Conservation (phyloP, 2,113 vertebrate genomes). For the Plotosus lineatus region DNA sequence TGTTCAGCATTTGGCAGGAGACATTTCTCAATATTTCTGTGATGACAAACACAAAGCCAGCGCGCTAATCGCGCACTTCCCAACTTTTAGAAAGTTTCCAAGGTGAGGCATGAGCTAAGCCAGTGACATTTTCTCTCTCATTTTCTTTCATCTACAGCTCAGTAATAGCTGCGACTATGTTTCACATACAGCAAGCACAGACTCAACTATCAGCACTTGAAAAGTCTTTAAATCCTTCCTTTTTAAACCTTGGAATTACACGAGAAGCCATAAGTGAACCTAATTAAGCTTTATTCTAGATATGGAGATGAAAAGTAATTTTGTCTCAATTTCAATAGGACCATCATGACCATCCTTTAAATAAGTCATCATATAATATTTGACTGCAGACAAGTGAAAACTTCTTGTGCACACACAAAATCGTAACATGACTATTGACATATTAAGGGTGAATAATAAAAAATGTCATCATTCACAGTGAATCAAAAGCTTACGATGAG, state of each 20-base stretch:
- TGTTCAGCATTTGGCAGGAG: conserved; percentile 38
- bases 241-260: neutral
- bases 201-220: neutral
- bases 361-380: no score
- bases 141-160: neutral
- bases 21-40: conserved; percentile 41
- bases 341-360: no score
- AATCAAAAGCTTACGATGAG: no score
- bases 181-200: neutral
- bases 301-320: no score
- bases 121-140: neutral
- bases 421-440: no score
- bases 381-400: no score
- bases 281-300: no score
- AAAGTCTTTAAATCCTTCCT: neutral
- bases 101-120: conserved; percentile 24
- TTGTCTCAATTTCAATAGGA: no score
- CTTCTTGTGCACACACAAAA: no score
- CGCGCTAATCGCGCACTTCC: conserved; percentile 37
- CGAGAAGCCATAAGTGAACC: neutral
- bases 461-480: no score
- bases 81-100: conserved; percentile 34
- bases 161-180: neutral
- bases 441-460: no score
- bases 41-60: conserved; percentile 31